Percentiles rank a stretch among this genome's conserved stretches.
phyloP scores from a whole-genome alignment of 2,888 invertebrate species.

The Harmothoe impar region DNA sequence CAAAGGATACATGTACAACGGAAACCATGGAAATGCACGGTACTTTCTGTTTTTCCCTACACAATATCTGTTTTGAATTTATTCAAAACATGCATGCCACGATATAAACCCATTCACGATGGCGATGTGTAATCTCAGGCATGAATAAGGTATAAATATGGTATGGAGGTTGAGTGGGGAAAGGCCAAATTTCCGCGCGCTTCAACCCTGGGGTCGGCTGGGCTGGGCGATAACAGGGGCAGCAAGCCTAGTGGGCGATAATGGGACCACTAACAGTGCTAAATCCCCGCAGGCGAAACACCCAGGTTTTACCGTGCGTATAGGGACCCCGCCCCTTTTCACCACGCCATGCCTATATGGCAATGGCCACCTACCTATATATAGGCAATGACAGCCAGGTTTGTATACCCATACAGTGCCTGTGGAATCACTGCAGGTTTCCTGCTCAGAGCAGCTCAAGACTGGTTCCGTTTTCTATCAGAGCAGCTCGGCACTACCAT shows the following conservation, averaged over 20 bases:
- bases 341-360: neutral
- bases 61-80: too few relatives aligned
- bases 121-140: too few relatives aligned
- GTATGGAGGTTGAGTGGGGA: neutral
- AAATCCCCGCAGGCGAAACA: conserved; percentile 14
- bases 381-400: neutral
- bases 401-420: too few relatives aligned
- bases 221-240: conserved; percentile 14
- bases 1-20: too few relatives aligned
- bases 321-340: conserved; percentile 2
- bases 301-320: neutral
- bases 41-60: too few relatives aligned
- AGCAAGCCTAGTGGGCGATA: neutral
- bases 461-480: neutral
- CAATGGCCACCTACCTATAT: neutral
- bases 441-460: neutral
- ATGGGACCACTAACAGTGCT: neutral
- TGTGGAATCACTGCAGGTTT: too few relatives aligned
- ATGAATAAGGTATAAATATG: too few relatives aligned
- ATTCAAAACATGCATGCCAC: too few relatives aligned
- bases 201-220: neutral
- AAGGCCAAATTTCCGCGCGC: neutral
- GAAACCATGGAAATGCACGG: too few relatives aligned
- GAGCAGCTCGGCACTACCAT: neutral
- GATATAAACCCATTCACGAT: too few relatives aligned